These are phyloP conservation scores for Poeciliopsis occidentalis DNA, from an alignment of 2,113 vertebrate genomes.

Conservation along the genomic window DNA sequence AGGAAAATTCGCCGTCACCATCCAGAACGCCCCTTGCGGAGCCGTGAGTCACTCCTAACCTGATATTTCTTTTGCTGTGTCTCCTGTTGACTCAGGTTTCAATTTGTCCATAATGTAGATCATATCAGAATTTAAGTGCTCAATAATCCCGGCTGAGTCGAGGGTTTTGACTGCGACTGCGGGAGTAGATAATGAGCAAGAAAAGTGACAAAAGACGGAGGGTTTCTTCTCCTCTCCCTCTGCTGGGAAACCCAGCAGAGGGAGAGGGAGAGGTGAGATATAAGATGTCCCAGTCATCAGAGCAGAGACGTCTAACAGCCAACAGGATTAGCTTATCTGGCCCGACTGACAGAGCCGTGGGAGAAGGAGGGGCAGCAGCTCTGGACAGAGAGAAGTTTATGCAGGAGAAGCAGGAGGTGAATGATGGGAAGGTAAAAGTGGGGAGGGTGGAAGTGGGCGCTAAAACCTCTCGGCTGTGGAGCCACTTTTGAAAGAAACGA, in stretches of 20 bases:
- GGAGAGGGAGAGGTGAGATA: constrained; percentile 66
- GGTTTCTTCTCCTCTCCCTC: constrained; percentile 44
- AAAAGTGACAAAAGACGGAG: constrained; percentile 65
- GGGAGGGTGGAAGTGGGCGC: constrained; percentile 23
- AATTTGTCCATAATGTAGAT: constrained; percentile 54
- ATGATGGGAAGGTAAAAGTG: constrained; percentile 73
- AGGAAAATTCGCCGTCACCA: constrained; percentile 85
- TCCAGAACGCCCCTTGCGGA: constrained; percentile 92
- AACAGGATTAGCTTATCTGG: constrained; percentile 81
- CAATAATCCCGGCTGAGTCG: constrained; percentile 32
- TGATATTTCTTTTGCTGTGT: background rate
- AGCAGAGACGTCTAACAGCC: constrained; percentile 66
- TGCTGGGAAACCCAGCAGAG: constrained; percentile 66
- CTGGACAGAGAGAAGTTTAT: constrained; percentile 71
- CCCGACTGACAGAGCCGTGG: constrained; percentile 74
- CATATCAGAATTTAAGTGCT: constrained; percentile 46
- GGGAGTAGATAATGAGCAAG: constrained; percentile 64
- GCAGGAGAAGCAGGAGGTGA: constrained; percentile 62
- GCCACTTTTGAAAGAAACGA: constrained; percentile 77
- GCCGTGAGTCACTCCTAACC: constrained; percentile 77
- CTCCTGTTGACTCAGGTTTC: constrained; percentile 15
- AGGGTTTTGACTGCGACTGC: constrained; percentile 26
- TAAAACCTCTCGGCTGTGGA: constrained; percentile 62
- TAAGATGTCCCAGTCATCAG: constrained; percentile 80
- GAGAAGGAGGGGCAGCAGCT: constrained; percentile 46